These are phyloP conservation scores for Lerema accius DNA, from an alignment of 1,140 invertebrate species.

Conservation along the genomic window DNA sequence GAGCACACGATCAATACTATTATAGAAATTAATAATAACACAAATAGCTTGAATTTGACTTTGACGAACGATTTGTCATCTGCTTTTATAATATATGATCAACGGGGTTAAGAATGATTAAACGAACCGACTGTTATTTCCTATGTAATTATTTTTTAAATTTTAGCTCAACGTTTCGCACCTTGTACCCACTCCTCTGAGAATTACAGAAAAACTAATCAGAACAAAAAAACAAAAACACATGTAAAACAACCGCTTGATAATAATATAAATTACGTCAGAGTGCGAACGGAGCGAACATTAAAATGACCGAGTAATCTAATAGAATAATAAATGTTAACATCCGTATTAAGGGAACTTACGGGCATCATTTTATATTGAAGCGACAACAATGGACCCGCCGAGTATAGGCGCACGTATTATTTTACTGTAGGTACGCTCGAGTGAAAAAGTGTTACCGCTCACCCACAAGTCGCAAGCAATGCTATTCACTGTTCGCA, in stretches of 20 bases:
- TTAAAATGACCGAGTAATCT: conserved; percentile 63
- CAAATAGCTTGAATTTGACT: too few species aligned
- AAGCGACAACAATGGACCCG: conserved; percentile 67
- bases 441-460: conserved; percentile 49
- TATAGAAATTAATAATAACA: too few species aligned
- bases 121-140: too few species aligned
- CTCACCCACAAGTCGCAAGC: background rate
- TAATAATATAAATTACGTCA: conserved; percentile 24
- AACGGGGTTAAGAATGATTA: too few species aligned
- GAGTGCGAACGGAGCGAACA: conserved; percentile 31
- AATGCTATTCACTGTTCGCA: background rate
- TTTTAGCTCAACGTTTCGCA: too few species aligned
- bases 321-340: conserved; percentile 81
- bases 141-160: too few species aligned
- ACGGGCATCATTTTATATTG: conserved; percentile 71
- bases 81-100: too few species aligned
- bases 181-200: too few species aligned
- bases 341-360: conserved; percentile 76
- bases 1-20: too few species aligned
- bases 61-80: too few species aligned
- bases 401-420: conserved; percentile 63
- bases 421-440: conserved; percentile 71
- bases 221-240: background rate
- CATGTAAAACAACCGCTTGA: background rate
- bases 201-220: too few species aligned